These are phyloP conservation scores for Drosophila parvula DNA, from an alignment of 1,140 invertebrate genomes.

Conservation along the genomic window DNA sequence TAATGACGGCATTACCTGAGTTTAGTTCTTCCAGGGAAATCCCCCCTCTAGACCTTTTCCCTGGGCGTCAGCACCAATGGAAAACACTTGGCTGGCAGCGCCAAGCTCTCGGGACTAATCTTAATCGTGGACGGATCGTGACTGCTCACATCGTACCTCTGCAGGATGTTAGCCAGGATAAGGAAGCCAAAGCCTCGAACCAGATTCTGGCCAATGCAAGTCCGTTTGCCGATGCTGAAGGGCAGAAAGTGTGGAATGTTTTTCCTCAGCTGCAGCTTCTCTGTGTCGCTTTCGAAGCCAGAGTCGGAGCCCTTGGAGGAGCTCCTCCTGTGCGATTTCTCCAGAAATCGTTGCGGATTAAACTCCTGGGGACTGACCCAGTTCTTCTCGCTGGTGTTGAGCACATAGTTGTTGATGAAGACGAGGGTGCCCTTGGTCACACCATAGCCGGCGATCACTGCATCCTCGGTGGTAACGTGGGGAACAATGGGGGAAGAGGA, in stretches of 20 bases:
- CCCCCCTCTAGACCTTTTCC: neutral
- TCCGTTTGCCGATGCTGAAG: constrained; percentile 94
- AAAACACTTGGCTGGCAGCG: constrained; percentile 88
- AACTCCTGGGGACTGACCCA: constrained; percentile 91
- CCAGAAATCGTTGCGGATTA: constrained; percentile 88
- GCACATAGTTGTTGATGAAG: constrained; percentile 94
- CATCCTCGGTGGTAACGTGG: constrained; percentile 92
- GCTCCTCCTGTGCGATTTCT: constrained; percentile 5
- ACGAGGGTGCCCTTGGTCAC: constrained; percentile 92
- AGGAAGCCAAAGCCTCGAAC: constrained; percentile 91
- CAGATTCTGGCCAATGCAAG: constrained; percentile 94
- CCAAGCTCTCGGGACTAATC: constrained; percentile 88
- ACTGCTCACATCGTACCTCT: constrained; percentile 88
- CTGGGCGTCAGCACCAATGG: constrained; percentile 68
- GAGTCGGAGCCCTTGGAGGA: constrained; percentile 33
- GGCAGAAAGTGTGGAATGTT: constrained; percentile 91
- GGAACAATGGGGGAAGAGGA: constrained; percentile 95
- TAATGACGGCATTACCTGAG: no score
- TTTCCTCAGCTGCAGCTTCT: constrained; percentile 78
- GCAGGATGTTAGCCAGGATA: constrained; percentile 89
- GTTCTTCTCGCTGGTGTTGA: constrained; percentile 90
- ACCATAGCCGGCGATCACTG: constrained; percentile 89
- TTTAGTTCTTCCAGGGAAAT: neutral
- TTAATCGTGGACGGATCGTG: constrained; percentile 85
- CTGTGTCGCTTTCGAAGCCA: constrained; percentile 27